A percentile compares a stretch with the other conserved stretches of the same genome.
phyloP scores from a whole-genome alignment of 2,113 vertebrate genomes.

The Etheostoma cragini region DNA sequence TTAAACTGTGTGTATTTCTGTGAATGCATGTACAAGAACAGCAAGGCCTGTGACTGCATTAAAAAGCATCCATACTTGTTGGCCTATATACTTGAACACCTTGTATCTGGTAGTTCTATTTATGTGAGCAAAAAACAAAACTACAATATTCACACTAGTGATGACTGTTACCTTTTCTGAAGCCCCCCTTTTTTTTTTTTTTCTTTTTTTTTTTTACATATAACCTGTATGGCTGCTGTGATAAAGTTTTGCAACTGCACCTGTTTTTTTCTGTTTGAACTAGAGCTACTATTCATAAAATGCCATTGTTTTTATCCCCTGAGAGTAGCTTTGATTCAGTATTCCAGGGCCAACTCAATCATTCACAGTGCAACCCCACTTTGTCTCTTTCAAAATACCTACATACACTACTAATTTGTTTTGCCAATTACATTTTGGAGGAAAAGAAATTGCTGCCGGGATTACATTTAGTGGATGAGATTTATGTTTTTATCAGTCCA shows the following conservation, averaged over 20 bases:
- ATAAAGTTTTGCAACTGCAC: background rate
- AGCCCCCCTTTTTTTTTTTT: no score
- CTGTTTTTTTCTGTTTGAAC: conserved; percentile 6
- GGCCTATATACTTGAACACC: conserved; percentile 16
- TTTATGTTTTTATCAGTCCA: conserved; percentile 1
- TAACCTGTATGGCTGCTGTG: background rate
- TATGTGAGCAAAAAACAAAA: conserved; percentile 45
- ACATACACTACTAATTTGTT: conserved; percentile 19
- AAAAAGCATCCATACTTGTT: conserved; percentile 18
- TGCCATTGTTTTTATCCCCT: background rate
- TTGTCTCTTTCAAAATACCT: conserved; percentile 5
- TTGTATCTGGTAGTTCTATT: conserved; percentile 36
- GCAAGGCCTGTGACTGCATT: conserved; percentile 26
- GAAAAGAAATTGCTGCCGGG: conserved; percentile 2
- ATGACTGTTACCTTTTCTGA: background rate
- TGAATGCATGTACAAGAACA: conserved; percentile 33
- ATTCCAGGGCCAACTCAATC: background rate
- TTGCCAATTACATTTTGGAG: conserved; percentile 21
- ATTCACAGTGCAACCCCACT: background rate
- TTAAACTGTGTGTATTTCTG: conserved; percentile 38
- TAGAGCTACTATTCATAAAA: conserved; percentile 6
- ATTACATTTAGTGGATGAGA: background rate
- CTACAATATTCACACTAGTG: conserved; percentile 18
- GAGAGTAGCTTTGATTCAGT: background rate
- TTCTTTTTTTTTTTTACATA: no score